Conservation (phyloP, 2,888 invertebrate genomes). For the Chaitophorus viminalis region DNA sequence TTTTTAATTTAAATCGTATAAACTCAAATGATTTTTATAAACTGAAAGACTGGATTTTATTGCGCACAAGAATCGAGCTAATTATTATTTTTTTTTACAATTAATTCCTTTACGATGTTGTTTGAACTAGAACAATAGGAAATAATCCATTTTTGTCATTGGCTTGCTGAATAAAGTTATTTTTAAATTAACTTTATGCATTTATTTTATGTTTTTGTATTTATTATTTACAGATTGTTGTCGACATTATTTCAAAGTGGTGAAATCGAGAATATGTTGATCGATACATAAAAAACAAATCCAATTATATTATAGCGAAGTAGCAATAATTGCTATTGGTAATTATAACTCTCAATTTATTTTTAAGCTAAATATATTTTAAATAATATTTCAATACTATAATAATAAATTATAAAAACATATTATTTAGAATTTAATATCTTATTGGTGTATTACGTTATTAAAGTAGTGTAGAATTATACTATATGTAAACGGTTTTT, state of each 20-base stretch:
- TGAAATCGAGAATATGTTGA: background rate
- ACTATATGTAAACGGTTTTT: too few relatives aligned
- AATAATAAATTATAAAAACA: background rate
- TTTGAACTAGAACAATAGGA: background rate
- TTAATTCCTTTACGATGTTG: background rate
- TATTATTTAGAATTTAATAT: background rate
- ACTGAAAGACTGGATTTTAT: background rate
- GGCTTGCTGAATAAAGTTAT: background rate
- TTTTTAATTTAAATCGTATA: background rate
- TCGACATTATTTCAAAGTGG: background rate
- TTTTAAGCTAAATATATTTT: background rate
- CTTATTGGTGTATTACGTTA: background rate
- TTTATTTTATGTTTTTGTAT: background rate
- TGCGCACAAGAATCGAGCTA: background rate
- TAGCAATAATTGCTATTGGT: too few relatives aligned
- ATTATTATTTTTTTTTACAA: background rate
- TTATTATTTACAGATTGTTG: background rate
- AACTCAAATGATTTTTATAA: background rate
- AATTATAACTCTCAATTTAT: background rate
- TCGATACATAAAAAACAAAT: background rate
- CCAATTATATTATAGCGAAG: background rate
- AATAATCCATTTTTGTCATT: slow-evolving; percentile 11
- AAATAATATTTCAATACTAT: background rate
- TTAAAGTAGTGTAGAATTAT: too few relatives aligned
- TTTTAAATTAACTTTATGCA: background rate